A percentile compares a stretch with the other conserved stretches of the same genome.
Evolutionary conservation across 2,888 invertebrate genomes (phyloP).

Genomic region (Herminia tarsipennalis): DNA sequence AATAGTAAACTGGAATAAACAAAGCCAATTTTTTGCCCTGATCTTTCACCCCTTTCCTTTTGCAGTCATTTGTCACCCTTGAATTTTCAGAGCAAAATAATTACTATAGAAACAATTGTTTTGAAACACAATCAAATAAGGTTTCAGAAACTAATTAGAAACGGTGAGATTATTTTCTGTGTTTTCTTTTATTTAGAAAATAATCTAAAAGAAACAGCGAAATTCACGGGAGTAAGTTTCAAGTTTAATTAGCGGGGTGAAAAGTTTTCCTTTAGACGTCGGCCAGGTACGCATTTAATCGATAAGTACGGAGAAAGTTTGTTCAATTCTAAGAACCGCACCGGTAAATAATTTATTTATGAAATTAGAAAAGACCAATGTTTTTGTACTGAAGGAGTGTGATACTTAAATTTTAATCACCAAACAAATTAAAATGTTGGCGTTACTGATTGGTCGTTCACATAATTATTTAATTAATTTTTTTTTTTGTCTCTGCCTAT

Average conservation of each 20-base stretch:
- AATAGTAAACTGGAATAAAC: too few species aligned
- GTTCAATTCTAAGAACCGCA: slow-evolving; percentile 17
- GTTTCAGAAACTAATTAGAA: slow-evolving; percentile 56
- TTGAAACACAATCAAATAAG: slow-evolving; percentile 41
- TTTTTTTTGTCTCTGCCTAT: too few species aligned
- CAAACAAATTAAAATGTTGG: background rate
- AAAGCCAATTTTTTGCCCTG: too few species aligned
- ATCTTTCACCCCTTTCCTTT: too few species aligned
- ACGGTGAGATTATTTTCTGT: slow-evolving; percentile 43
- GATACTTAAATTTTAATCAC: background rate
- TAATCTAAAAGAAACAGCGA: slow-evolving; percentile 49
- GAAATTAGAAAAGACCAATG: background rate
- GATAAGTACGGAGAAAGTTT: slow-evolving; percentile 35
- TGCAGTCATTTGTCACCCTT: too few species aligned
- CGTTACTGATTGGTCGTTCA: too few species aligned
- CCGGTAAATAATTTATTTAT: slow-evolving; percentile 21
- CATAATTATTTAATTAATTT: too few species aligned
- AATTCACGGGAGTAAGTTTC: slow-evolving; percentile 52
- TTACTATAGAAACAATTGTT: slow-evolving; percentile 34
- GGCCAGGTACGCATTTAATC: slow-evolving; percentile 45
- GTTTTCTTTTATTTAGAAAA: slow-evolving; percentile 55
- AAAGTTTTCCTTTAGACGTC: slow-evolving; percentile 47
- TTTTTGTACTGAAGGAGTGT: background rate
- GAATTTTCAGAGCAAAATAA: slow-evolving; percentile 6
- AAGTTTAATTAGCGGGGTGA: slow-evolving; percentile 63